Conservation (phyloP, 2,888 invertebrate genomes). For the Noctua janthe region DNA sequence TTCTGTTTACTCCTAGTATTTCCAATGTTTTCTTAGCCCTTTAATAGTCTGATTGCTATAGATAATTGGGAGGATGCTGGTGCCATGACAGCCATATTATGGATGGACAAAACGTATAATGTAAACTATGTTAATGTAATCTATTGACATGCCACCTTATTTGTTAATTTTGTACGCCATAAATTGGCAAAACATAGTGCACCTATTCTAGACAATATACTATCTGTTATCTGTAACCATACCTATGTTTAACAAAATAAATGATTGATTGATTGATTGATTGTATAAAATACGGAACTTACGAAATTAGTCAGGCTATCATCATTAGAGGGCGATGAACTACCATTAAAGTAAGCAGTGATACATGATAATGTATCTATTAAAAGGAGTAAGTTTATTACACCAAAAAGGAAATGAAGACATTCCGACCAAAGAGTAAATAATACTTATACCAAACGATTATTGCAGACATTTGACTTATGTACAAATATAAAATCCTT, state of each 20-base stretch:
- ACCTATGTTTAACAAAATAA: too few species aligned
- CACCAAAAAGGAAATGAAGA: neutral
- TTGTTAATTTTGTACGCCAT: too few species aligned
- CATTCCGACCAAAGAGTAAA: too few species aligned
- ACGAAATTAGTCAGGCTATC: constrained; percentile 28
- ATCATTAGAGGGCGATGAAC: constrained; percentile 25
- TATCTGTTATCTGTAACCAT: too few species aligned
- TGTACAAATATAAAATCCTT: constrained; percentile 1
- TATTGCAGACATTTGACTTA: neutral
- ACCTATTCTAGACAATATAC: too few species aligned
- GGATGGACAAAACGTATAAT: neutral
- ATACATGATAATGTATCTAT: neutral
- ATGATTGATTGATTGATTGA: too few species aligned
- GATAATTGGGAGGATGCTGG: neutral
- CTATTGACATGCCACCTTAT: too few species aligned
- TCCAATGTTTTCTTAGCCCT: neutral
- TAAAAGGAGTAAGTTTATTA: neutral
- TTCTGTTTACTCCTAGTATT: neutral
- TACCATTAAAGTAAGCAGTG: neutral
- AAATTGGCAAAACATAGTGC: too few species aligned
- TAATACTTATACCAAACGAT: too few species aligned
- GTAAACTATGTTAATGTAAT: too few species aligned
- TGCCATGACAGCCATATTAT: neutral
- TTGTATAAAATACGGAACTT: neutral
- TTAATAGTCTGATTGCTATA: neutral